These are phyloP conservation scores for Atopsyche davidsoni DNA, from an alignment of 1,140 invertebrate genomes.

Conservation along the genomic window DNA sequence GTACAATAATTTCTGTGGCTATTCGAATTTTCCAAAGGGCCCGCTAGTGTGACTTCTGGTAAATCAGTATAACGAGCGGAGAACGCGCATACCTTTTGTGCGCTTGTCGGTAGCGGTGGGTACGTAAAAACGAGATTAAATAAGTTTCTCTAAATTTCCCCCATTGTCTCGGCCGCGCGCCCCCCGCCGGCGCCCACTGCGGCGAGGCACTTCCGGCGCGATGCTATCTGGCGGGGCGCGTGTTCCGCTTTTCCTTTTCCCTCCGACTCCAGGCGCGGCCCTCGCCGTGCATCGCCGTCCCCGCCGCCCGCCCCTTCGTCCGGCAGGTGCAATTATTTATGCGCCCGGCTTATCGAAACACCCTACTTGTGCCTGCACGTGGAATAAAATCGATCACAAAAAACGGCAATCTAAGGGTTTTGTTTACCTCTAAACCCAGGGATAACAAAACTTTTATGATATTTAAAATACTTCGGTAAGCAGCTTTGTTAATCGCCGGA, in stretches of 20 bases:
- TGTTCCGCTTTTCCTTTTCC: background rate
- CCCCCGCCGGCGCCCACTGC: background rate
- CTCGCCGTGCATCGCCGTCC: conserved; percentile 14
- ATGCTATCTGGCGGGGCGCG: too few species aligned
- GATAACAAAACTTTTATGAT: too few species aligned
- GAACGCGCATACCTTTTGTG: background rate
- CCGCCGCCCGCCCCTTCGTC: conserved; percentile 10
- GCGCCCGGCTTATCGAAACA: too few species aligned
- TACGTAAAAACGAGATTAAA: background rate
- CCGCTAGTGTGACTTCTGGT: background rate
- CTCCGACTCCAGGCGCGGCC: conserved; percentile 7
- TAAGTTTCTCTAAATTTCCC: background rate
- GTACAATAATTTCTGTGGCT: background rate
- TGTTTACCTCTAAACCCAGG: too few species aligned
- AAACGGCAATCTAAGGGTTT: too few species aligned
- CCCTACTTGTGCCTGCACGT: too few species aligned
- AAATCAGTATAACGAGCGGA: background rate
- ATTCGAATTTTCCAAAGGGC: background rate
- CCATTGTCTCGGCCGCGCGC: background rate
- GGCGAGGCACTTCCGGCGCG: background rate
- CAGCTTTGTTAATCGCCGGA: too few species aligned
- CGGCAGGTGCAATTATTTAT: conserved; percentile 21
- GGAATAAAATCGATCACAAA: too few species aligned
- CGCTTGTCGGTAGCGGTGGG: background rate
- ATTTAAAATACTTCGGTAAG: too few species aligned